Evolutionary conservation across 2,888 invertebrate genomes (phyloP).

Genomic region (Drepanosiphum platanoidis): DNA sequence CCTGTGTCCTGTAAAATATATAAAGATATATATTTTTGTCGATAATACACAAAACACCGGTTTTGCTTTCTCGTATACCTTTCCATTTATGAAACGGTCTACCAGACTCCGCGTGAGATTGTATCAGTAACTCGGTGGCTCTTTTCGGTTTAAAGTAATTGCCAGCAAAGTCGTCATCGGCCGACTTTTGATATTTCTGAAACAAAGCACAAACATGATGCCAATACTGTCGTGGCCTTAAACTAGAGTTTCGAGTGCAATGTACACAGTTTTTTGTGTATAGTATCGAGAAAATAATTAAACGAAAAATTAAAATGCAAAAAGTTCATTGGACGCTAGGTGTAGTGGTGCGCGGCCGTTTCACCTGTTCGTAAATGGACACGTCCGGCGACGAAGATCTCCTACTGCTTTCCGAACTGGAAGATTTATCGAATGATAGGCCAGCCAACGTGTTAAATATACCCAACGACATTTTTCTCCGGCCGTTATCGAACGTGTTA

Average conservation of each 20-base stretch:
- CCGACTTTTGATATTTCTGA: constrained; percentile 42
- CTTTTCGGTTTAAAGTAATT: constrained; percentile 79
- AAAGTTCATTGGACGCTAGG: neutral
- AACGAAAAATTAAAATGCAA: neutral
- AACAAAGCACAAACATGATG: neutral
- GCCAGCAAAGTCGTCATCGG: constrained; percentile 71
- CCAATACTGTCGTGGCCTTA: neutral
- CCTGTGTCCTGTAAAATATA: constrained; percentile 64
- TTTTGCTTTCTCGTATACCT: no score
- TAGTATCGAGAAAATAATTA: neutral
- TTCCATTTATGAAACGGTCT: constrained; percentile 71
- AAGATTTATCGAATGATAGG: constrained; percentile 57
- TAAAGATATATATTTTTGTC: neutral
- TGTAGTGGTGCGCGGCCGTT: neutral
- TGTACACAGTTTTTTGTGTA: no score
- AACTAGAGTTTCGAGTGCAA: no score
- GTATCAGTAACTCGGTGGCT: constrained; percentile 72
- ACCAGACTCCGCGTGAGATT: constrained; percentile 70
- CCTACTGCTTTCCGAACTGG: constrained; percentile 53
- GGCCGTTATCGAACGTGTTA: constrained; percentile 46
- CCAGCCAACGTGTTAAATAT: constrained; percentile 52
- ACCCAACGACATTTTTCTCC: constrained; percentile 57
- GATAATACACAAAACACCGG: no score
- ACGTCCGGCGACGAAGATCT: constrained; percentile 51
- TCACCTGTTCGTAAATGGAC: constrained; percentile 39